Evolutionary conservation across 2,797 vertebrate genomes (phyloP).

Genomic region (Nannoperca australis): DNA sequence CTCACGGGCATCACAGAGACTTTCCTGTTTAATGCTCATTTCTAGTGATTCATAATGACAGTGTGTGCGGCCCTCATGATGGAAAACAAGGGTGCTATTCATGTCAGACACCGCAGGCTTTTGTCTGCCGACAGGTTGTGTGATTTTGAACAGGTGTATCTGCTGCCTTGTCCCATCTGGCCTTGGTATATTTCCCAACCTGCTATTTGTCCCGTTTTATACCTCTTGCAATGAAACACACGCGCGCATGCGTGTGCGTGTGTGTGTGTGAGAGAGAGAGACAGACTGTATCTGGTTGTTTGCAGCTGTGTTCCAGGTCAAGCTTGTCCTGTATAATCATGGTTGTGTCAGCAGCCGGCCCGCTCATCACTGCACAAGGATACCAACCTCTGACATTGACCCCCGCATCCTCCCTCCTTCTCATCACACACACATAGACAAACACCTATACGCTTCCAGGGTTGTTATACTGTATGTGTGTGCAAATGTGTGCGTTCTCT

Average conservation of each 20-base stretch:
- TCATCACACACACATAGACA: conserved; percentile 22
- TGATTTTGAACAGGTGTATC: conserved; percentile 73
- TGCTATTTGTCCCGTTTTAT: conserved; percentile 76
- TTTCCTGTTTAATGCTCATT: conserved; percentile 46
- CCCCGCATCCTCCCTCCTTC: conserved; percentile 15
- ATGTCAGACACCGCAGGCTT: conserved; percentile 59
- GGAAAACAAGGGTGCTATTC: conserved; percentile 61
- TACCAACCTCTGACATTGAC: conserved; percentile 75
- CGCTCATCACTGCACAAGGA: conserved; percentile 70
- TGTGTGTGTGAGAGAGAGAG: not conserved
- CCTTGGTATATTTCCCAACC: conserved; percentile 68
- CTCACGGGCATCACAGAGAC: conserved; percentile 38
- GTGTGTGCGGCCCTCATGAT: conserved; percentile 42
- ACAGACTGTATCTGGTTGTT: conserved; percentile 20
- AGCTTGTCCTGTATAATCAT: conserved; percentile 78
- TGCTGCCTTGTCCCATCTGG: conserved; percentile 73
- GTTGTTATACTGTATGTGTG: conserved; percentile 6
- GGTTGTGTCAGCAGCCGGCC: conserved; percentile 64
- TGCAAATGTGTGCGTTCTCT: conserved; percentile 19
- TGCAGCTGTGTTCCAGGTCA: conserved; percentile 75
- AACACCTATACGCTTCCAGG: not conserved
- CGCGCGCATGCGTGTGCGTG: conserved; percentile 18
- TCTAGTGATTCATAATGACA: conserved; percentile 57
- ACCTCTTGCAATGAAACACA: conserved; percentile 57
- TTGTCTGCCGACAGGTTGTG: conserved; percentile 73